Percentiles rank a stretch among this genome's conserved stretches.
phyloP scores from a whole-genome alignment of 1,140 invertebrate species.

The Brachystomella parvula region DNA sequence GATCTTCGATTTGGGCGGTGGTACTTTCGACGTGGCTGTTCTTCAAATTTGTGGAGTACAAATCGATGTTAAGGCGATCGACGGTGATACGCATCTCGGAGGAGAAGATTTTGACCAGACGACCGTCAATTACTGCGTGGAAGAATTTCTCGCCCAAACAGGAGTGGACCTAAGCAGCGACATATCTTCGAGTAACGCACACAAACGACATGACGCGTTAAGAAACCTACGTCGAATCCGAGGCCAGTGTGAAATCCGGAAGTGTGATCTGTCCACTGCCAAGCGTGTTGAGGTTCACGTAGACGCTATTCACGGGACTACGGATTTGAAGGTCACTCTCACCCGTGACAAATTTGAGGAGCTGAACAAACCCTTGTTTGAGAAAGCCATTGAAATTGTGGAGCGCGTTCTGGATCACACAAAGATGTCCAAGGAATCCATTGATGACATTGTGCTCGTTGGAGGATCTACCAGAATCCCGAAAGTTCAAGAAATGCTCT shows the following conservation, averaged over 20 bases:
- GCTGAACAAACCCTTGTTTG: constrained; percentile 39
- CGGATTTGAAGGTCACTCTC: constrained; percentile 9
- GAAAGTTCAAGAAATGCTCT: constrained; percentile 18
- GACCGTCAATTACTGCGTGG: constrained; percentile 39
- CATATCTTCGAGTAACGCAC: no score
- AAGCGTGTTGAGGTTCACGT: constrained; percentile 26
- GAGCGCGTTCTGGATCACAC: constrained; percentile 52
- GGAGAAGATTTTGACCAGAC: constrained; percentile 41
- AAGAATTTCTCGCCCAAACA: constrained; percentile 54
- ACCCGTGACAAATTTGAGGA: constrained; percentile 23
- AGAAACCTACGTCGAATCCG: no score
- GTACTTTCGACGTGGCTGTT: constrained; percentile 54
- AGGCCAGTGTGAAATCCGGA: constrained; percentile 17
- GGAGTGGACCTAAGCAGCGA: no score
- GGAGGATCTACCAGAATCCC: constrained; percentile 32
- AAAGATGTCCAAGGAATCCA: constrained; percentile 48
- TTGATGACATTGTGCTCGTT: constrained; percentile 33
- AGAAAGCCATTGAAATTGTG: constrained; percentile 53
- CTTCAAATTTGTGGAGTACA: constrained; percentile 50
- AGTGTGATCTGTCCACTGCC: constrained; percentile 3
- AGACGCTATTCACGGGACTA: constrained; percentile 13
- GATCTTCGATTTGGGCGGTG: no score
- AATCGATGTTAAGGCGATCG: constrained; percentile 43
- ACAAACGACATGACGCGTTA: no score
- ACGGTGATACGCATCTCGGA: no score